Conservation (phyloP, 2,113 vertebrate genomes). For the Tupaia chinensis region DNA sequence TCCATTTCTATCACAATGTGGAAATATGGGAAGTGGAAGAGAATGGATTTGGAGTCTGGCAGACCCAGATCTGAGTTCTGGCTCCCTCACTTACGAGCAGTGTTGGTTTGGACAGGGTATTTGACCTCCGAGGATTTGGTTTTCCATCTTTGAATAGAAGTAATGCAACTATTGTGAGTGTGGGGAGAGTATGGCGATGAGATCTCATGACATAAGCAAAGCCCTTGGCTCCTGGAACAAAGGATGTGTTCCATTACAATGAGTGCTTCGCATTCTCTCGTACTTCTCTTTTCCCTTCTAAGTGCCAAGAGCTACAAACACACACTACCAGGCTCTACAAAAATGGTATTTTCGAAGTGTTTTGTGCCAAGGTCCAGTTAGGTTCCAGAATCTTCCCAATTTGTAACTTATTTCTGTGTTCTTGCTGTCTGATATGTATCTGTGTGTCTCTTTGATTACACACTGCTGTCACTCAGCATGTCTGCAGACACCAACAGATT, state of each 20-base stretch:
- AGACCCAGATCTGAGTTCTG: background rate
- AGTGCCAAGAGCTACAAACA: background rate
- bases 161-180: background rate
- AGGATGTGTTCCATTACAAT: background rate
- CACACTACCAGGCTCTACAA: slow-evolving; percentile 11
- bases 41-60: background rate
- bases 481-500: slow-evolving; percentile 68
- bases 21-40: background rate
- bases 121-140: background rate
- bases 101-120: background rate
- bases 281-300: background rate
- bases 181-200: background rate
- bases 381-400: slow-evolving; percentile 48
- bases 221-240: background rate
- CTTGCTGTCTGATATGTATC: slow-evolving; percentile 67
- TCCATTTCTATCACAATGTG: background rate
- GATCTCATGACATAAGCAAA: background rate
- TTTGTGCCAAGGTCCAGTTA: slow-evolving; percentile 63
- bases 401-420: slow-evolving; percentile 44
- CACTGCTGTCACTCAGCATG: slow-evolving; percentile 69
- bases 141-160: background rate
- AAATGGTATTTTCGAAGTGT: slow-evolving; percentile 48
- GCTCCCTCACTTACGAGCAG: background rate
- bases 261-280: background rate
- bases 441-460: slow-evolving; percentile 52